Evolutionary conservation across 1,140 invertebrate genomes (phyloP), one percentile per base, ranked within the genome.

Genomic region (Wasmannia auropunctata): DNA sequence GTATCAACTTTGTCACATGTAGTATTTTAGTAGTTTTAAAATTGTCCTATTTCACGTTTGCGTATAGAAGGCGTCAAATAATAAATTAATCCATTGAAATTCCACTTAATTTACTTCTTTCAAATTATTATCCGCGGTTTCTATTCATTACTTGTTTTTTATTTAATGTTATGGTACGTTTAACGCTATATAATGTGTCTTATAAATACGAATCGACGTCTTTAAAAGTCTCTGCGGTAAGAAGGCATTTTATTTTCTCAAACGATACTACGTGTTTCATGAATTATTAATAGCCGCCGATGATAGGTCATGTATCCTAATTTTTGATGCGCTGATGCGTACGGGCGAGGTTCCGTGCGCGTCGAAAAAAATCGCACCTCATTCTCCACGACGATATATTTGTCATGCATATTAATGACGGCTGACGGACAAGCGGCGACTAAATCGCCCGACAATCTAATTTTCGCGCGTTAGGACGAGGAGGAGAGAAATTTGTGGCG

Each of bases 321-420:
- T 83, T 83, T 83, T 34, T 83, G 79, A n/a, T 54, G 65, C 49
- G 79, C 40, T 74, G 79, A 83, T 83, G 79, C 11, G 37, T 54
- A 56, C 51, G 54, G 51, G 25, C 37, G 28, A 74, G 60, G 14
- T 58, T 54, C 37, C 10, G 22, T 22, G 19, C 28, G 19, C 28
- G 37, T 83, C 67, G 67, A 74, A 83, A 83, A 62, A 72, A 74
- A 83, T 83, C 79, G 79, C 79, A 74, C 79, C 67, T 83, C 79
- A 83, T 83, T 81, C 37, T 58, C 62, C 43, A 69, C 37, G 40
- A 58, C 51, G 65, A 34, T 58, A 7, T 83, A 83, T 83, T 83
- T 83, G 79, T 74, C 79, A 83, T 83, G 79, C 79, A 83, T 83
- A 74, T 74, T 83, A 83, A 83, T 83, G 79, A 83, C 51, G 69